These are phyloP conservation scores for Chrysolina americana DNA, from an alignment of 2,888 invertebrate species.

Conservation along the genomic window DNA sequence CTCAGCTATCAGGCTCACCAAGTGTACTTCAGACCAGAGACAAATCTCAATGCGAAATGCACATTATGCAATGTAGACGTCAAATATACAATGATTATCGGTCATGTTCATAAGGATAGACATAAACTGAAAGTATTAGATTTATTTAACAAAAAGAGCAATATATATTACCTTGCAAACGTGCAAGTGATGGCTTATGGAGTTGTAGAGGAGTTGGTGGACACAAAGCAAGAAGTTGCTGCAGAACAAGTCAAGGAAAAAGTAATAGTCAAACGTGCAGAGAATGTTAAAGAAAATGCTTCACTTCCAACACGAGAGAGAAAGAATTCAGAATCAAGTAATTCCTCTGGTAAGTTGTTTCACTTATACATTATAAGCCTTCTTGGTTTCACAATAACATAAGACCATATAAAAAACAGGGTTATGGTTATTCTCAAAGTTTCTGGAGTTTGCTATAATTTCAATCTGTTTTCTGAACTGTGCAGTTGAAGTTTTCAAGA, in stretches of 20 bases:
- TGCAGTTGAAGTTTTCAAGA: no score
- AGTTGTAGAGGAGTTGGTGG: slow-evolving; percentile 33
- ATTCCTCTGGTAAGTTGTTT: slow-evolving; percentile 40
- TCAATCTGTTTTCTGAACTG: no score
- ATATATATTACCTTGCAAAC: slow-evolving; percentile 47
- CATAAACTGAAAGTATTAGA: slow-evolving; percentile 55
- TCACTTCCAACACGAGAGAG: neutral
- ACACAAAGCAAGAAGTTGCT: neutral
- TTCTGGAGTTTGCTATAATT: no score
- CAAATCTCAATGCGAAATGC: slow-evolving; percentile 45
- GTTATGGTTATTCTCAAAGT: no score
- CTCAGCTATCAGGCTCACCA: slow-evolving; percentile 60
- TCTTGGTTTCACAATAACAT: no score
- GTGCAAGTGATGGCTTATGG: slow-evolving; percentile 55
- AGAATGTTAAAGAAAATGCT: neutral
- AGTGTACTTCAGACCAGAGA: slow-evolving; percentile 57
- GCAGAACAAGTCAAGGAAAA: slow-evolving; percentile 23
- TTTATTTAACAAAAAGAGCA: slow-evolving; percentile 44
- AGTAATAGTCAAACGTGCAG: slow-evolving; percentile 21
- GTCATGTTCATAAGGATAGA: slow-evolving; percentile 50
- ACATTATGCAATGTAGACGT: slow-evolving; percentile 50
- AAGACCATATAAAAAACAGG: no score
- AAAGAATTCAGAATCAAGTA: slow-evolving; percentile 29
- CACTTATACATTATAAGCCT: no score
- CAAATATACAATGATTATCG: slow-evolving; percentile 35